These are phyloP conservation scores for Acrocephalus scirpaceus DNA, from an alignment of 2,797 vertebrate species.

Conservation along the genomic window DNA sequence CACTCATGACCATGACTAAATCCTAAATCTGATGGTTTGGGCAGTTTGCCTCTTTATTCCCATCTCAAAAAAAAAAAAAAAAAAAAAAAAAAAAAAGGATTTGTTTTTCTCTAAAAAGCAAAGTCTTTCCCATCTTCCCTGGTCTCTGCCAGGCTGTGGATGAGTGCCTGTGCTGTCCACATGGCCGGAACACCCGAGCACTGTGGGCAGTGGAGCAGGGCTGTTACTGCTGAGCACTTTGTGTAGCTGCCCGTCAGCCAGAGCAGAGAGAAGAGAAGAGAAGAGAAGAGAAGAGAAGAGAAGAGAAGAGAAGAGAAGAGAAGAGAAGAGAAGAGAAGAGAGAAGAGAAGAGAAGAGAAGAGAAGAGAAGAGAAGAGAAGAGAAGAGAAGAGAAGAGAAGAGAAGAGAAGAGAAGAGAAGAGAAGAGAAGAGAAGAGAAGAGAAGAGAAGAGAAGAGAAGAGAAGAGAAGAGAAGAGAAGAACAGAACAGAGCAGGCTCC, in stretches of 20 bases:
- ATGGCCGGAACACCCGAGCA: accelerated
- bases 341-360: too few relatives aligned
- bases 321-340: too few relatives aligned
- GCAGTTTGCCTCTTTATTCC: not conserved
- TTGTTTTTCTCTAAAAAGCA: not conserved
- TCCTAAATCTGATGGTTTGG: not conserved
- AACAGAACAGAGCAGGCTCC: not conserved
- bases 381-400: too few relatives aligned
- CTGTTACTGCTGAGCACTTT: not conserved
- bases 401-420: too few relatives aligned
- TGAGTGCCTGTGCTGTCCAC: not conserved
- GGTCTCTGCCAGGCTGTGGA: not conserved
- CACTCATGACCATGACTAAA: not conserved
- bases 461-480: too few relatives aligned
- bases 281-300: too few relatives aligned
- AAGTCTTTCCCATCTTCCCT: not conserved
- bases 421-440: too few relatives aligned
- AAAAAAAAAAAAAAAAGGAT: not conserved
- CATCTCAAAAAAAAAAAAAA: not conserved
- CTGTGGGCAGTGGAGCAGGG: not conserved
- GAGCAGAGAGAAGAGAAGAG: not conserved
- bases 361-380: too few relatives aligned
- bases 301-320: too few relatives aligned
- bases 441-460: too few relatives aligned
- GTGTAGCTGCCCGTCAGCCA: not conserved